Conservation (phyloP, 2,797 vertebrate species). For the Pangasius mekongensis region DNA sequence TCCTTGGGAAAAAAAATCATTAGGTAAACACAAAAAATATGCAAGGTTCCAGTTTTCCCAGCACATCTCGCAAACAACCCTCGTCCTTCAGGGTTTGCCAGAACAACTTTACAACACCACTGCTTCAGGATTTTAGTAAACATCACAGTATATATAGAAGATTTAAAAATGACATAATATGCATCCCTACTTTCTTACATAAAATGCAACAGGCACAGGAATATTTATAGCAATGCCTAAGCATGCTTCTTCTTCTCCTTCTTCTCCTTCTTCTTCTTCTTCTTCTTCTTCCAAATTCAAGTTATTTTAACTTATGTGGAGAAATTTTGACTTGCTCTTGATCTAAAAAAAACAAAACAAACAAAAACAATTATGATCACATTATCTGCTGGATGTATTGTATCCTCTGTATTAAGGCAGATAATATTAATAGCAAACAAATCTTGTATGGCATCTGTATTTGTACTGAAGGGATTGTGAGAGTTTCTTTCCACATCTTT, state of each 20-base stretch:
- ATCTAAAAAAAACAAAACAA: background rate
- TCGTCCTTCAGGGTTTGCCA: background rate
- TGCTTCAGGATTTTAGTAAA: background rate
- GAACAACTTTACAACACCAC: background rate
- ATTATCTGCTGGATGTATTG: background rate
- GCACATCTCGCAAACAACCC: background rate
- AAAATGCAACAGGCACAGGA: background rate
- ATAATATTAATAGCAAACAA: background rate
- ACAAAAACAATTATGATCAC: background rate
- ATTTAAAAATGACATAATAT: background rate
- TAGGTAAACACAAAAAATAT: conserved; percentile 46
- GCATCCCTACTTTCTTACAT: no score
- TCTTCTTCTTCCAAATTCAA: background rate
- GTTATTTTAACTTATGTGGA: background rate
- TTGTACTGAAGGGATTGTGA: background rate
- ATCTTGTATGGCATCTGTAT: background rate
- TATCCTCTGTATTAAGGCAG: background rate
- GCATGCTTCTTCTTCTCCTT: background rate
- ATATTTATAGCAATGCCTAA: background rate
- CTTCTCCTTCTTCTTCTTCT: background rate
- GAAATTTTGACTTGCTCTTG: background rate
- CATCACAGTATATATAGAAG: background rate
- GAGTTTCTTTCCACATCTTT: background rate
- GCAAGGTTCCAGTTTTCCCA: conserved; percentile 41
- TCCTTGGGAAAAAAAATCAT: conserved; percentile 56